Evolutionary conservation across 2,797 vertebrate species (phyloP).

Genomic region (Sebastes reedi): DNA sequence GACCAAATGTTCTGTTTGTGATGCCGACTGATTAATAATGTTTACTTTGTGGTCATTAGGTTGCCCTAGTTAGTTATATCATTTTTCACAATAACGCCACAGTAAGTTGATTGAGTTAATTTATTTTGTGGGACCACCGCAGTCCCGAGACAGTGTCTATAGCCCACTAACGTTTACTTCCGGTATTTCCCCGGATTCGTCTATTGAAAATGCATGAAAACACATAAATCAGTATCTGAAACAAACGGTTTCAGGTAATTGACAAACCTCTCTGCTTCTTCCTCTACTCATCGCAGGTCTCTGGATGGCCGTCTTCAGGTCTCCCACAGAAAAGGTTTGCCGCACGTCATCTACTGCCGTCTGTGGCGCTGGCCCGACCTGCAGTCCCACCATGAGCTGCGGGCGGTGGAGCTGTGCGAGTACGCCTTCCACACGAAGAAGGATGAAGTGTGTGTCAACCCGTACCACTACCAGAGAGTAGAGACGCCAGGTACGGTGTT

Average conservation of each 20-base stretch:
- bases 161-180: too few species aligned
- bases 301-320: slow-evolving; percentile 96
- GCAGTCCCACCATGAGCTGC: slow-evolving; percentile 98
- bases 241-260: not conserved
- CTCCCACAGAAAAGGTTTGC: slow-evolving; percentile 96
- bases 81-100: too few species aligned
- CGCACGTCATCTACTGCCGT: slow-evolving; percentile 99
- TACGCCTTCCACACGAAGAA: slow-evolving; percentile 99
- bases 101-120: too few species aligned
- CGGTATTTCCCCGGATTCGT: too few species aligned
- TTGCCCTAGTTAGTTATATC: too few species aligned
- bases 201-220: not conserved
- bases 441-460: slow-evolving; percentile 98
- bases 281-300: slow-evolving; percentile 82
- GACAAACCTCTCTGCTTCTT: not conserved
- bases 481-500: slow-evolving; percentile 91
- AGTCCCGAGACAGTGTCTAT: too few species aligned
- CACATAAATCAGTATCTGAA: not conserved
- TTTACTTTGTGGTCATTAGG: too few species aligned
- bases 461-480: slow-evolving; percentile 98
- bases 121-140: too few species aligned
- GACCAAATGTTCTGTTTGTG: too few species aligned
- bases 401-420: slow-evolving; percentile 96
- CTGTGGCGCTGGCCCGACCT: slow-evolving; percentile 99
- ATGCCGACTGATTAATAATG: too few species aligned